phyloP scores from a whole-genome alignment of 2,113 vertebrate genomes.

The Gopherus flavomarginatus region DNA sequence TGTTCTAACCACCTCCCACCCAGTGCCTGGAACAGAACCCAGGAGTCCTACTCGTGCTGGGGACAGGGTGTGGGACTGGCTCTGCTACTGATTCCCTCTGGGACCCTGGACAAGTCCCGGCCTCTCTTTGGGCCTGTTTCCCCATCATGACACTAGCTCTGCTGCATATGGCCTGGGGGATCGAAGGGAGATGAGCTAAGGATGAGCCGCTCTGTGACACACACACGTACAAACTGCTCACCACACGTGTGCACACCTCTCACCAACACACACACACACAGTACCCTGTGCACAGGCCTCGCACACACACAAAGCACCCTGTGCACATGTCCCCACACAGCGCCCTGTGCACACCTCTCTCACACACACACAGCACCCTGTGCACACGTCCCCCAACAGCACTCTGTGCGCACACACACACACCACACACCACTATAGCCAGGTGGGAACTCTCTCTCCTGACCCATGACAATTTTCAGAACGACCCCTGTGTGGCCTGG shows the following conservation, averaged over 20 bases:
- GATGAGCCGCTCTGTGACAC: not conserved
- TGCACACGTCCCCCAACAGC: too few relatives aligned
- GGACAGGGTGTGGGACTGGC: not conserved
- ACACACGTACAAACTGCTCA: not conserved
- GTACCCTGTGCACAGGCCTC: not conserved
- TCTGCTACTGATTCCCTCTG: not conserved
- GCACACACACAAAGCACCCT: not conserved
- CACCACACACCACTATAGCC: not conserved
- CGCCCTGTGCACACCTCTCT: not conserved
- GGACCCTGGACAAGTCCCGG: not conserved
- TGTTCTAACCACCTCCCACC: not conserved
- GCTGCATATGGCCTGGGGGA: not conserved
- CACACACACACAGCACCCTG: not conserved
- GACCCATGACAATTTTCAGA: too few relatives aligned
- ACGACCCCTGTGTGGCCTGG: too few relatives aligned
- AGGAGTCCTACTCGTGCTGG: not conserved
- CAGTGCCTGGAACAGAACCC: not conserved
- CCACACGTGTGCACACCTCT: not conserved
- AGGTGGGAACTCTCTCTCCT: not conserved
- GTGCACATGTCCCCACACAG: too few relatives aligned
- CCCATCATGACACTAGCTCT: not conserved
- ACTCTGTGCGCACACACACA: not conserved
- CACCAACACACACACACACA: not conserved
- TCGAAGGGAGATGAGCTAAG: not conserved
- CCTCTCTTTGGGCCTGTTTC: not conserved